Percentiles rank a stretch among this genome's conserved stretches.
Evolutionary conservation across 2,113 vertebrate species (phyloP).

Genomic region (Elephas maximus): DNA sequence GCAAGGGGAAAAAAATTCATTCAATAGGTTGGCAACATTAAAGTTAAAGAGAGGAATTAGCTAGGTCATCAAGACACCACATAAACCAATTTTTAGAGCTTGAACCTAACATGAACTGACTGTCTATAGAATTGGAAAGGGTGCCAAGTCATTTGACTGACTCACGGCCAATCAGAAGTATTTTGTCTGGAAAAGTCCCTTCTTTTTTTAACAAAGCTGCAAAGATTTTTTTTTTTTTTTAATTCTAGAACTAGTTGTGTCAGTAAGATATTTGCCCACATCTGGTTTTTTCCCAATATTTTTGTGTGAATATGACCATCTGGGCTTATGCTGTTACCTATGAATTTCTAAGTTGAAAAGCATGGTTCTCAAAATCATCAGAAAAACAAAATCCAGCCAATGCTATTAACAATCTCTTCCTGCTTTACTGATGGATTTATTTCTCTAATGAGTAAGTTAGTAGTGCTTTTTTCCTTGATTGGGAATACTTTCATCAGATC

Average conservation of each 20-base stretch:
- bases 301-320: neutral
- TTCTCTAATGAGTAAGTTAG: neutral
- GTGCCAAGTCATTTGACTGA: neutral
- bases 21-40: neutral
- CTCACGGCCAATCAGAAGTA: neutral
- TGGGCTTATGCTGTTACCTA: neutral
- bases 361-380: slow-evolving; percentile 9
- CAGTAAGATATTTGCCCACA: neutral
- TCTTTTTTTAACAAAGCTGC: slow-evolving; percentile 53
- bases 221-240: neutral
- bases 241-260: slow-evolving; percentile 15
- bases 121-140: neutral
- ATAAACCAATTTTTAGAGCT: neutral
- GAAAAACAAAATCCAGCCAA: neutral
- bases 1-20: neutral
- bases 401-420: neutral
- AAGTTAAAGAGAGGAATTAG: neutral
- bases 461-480: neutral
- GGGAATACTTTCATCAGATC: neutral
- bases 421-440: neutral
- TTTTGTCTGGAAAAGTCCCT: neutral
- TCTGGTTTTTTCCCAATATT: neutral
- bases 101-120: neutral
- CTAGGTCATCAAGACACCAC: neutral
- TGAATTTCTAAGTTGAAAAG: slow-evolving; percentile 20